Conservation (phyloP, 2,888 invertebrate genomes). For the Spodoptera exigua region DNA sequence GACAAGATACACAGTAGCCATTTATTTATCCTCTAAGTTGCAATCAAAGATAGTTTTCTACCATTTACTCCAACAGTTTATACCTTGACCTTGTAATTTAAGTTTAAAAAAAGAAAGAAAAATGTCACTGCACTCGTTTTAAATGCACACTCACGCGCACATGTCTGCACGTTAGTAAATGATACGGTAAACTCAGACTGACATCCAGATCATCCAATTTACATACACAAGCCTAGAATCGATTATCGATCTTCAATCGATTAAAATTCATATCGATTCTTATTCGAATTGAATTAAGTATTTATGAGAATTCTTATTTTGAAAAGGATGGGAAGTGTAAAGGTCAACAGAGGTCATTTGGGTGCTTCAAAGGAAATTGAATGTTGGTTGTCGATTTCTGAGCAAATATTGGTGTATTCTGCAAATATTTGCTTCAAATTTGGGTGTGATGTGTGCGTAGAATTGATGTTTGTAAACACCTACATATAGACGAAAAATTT, state of each 20-base stretch:
- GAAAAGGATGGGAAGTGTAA: too few species aligned
- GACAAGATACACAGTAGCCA: too few species aligned
- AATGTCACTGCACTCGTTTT: constrained; percentile 52
- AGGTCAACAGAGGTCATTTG: background rate
- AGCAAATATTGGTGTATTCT: too few species aligned
- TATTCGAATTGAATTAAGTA: background rate
- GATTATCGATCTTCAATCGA: constrained; percentile 24
- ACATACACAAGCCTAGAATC: constrained; percentile 43
- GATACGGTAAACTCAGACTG: constrained; percentile 49
- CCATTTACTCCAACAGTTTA: background rate
- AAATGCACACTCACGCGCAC: constrained; percentile 35
- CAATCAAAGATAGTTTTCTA: too few species aligned
- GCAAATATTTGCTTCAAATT: too few species aligned
- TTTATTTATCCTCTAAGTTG: too few species aligned
- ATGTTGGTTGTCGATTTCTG: too few species aligned
- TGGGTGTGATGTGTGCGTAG: too few species aligned
- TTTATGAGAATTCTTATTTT: background rate
- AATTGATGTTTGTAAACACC: too few species aligned
- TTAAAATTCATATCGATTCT: constrained; percentile 15
- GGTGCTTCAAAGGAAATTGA: too few species aligned
- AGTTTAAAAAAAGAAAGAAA: constrained; percentile 25
- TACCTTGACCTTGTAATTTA: constrained; percentile 42
- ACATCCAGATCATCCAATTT: constrained; percentile 50
- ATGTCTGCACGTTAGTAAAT: constrained; percentile 42
- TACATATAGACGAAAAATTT: too few species aligned